Conservation (phyloP, 2,888 invertebrate genomes). For the Xanthorhoe spadicearia region DNA sequence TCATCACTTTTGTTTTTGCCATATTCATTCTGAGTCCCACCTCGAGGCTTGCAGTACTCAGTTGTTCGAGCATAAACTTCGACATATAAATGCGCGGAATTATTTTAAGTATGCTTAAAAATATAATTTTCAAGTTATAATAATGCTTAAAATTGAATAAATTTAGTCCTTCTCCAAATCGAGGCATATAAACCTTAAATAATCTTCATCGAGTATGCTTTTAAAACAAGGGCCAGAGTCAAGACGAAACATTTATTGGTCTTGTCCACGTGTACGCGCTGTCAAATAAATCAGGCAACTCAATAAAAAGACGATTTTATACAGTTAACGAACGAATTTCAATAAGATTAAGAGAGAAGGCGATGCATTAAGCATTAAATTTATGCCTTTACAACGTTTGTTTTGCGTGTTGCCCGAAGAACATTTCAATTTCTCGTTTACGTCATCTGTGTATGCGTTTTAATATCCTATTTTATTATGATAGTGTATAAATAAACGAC, state of each 20-base stretch:
- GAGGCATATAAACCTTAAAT: slow-evolving; percentile 17
- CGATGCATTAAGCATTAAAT: slow-evolving; percentile 44
- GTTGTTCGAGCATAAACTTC: too few species aligned
- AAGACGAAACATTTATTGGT: slow-evolving; percentile 74
- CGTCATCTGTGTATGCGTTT: slow-evolving; percentile 35
- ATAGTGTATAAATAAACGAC: slow-evolving; percentile 39
- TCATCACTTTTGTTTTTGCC: too few species aligned
- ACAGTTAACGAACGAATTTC: slow-evolving; percentile 69
- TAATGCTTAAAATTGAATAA: slow-evolving; percentile 18
- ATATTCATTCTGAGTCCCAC: too few species aligned
- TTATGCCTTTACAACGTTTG: slow-evolving; percentile 42
- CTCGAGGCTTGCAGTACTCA: too few species aligned
- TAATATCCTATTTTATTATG: slow-evolving; percentile 43
- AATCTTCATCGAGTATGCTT: slow-evolving; percentile 51
- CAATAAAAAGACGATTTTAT: slow-evolving; percentile 74
- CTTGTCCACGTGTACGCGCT: slow-evolving; percentile 67
- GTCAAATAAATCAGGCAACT: slow-evolving; percentile 77
- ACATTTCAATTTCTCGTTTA: slow-evolving; percentile 44
- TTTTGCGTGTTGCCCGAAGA: slow-evolving; percentile 43
- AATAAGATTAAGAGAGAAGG: slow-evolving; percentile 67
- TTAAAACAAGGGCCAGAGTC: slow-evolving; percentile 72
- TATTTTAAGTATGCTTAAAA: background rate
- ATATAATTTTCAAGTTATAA: slow-evolving; percentile 18
- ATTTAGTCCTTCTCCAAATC: slow-evolving; percentile 13
- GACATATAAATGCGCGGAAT: background rate